phyloP scores from a whole-genome alignment of 2,797 vertebrate genomes.

The Erethizon dorsatum region DNA sequence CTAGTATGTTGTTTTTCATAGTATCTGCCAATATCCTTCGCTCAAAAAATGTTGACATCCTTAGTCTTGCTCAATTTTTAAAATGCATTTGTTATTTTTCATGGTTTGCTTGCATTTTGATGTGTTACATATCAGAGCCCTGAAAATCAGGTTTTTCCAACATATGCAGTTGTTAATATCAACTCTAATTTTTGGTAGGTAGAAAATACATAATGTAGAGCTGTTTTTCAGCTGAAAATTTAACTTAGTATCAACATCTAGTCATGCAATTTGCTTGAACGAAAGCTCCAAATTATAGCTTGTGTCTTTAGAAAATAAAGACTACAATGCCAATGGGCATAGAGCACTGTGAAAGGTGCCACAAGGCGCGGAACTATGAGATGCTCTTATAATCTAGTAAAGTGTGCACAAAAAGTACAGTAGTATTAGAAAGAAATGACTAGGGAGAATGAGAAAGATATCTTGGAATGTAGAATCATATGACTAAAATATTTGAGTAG shows the following conservation, averaged over 20 bases:
- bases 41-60: not conserved
- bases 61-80: not conserved
- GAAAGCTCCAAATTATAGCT: not conserved
- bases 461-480: not conserved
- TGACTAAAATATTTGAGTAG: not conserved
- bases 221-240: not conserved
- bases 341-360: rapidly evolving
- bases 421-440: not conserved
- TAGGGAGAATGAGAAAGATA: not conserved
- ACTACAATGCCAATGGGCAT: not conserved
- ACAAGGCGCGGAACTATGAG: not conserved
- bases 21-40: not conserved
- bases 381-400: not conserved
- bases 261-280: not conserved
- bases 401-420: not conserved
- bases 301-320: not conserved
- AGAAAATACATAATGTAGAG: not conserved
- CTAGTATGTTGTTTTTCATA: not conserved
- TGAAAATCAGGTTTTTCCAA: slow-evolving; percentile 3
- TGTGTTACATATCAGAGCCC: not conserved
- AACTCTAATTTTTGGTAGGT: not conserved
- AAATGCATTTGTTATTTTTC: slow-evolving; percentile 5
- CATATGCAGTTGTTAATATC: not conserved
- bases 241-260: not conserved
- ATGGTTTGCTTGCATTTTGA: not conserved